Conservation (phyloP, 2,888 invertebrate species). For the Brachypalpus laphriformis region DNA sequence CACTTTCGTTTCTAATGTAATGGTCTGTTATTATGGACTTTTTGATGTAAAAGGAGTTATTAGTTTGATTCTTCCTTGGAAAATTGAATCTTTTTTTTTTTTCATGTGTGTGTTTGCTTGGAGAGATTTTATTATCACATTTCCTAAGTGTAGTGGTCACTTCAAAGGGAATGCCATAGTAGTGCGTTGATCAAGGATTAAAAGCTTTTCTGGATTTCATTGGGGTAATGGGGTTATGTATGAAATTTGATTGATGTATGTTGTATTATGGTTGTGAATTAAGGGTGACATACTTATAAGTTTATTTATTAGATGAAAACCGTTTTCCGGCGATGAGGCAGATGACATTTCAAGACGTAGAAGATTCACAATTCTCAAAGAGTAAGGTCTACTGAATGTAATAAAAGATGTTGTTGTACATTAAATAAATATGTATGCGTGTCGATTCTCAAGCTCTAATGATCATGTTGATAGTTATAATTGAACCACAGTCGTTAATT, state of each 20-base stretch:
- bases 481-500: no score
- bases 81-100: constrained; percentile 47
- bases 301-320: not conserved
- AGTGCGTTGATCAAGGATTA: constrained; percentile 25
- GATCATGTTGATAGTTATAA: no score
- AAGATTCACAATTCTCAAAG: not conserved
- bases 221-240: constrained; percentile 45
- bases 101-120: constrained; percentile 5
- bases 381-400: no score
- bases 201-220: constrained; percentile 15
- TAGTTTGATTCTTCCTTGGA: constrained; percentile 17
- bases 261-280: not conserved
- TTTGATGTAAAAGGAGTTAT: constrained; percentile 71
- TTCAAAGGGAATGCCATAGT: constrained; percentile 47
- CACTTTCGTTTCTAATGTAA: constrained; percentile 57
- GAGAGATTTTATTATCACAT: constrained; percentile 51
- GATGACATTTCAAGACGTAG: not conserved
- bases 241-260: constrained; percentile 30
- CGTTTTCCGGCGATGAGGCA: no score
- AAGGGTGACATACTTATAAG: not conserved
- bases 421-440: no score
- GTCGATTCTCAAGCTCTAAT: no score
- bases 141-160: constrained; percentile 59
- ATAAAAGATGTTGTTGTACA: no score
- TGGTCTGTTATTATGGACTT: constrained; percentile 65